Percentiles rank a stretch among this genome's conserved stretches.
These are phyloP conservation scores for Diplosoma virens DNA, from an alignment of 23 tunicate species.

Conservation along the genomic window DNA sequence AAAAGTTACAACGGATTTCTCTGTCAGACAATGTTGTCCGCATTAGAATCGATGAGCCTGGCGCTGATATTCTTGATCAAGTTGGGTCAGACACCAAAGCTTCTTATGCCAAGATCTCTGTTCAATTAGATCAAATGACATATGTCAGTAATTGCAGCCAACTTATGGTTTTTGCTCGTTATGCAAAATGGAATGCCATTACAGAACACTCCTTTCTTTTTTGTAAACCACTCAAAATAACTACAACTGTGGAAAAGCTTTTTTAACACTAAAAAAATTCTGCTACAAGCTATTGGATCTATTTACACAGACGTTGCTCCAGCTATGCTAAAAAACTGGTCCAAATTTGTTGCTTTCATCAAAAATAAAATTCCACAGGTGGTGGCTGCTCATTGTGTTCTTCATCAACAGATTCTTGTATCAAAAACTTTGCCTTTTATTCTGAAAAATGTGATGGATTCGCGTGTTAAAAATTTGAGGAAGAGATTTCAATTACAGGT, in stretches of 20 bases:
- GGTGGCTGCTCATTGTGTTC: background rate
- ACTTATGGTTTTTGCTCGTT: conserved; percentile 13
- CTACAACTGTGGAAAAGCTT: background rate
- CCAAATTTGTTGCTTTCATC: background rate
- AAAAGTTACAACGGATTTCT: conserved; percentile 13
- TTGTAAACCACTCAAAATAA: conserved; percentile 12
- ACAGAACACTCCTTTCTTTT: conserved; percentile 3
- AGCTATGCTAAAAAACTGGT: background rate
- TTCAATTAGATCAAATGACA: conserved; percentile 23
- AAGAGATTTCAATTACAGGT: background rate
- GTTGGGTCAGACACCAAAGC: conserved; percentile 14
- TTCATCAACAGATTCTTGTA: conserved; percentile 3
- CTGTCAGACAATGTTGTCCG: conserved; percentile 21
- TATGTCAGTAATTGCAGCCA: conserved; percentile 20
- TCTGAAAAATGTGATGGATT: conserved; percentile 7
- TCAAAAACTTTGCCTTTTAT: no score
- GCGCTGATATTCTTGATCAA: conserved; percentile 27
- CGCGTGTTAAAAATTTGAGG: conserved; percentile 2
- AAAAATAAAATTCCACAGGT: background rate
- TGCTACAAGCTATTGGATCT: conserved; percentile 6
- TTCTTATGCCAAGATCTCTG: conserved; percentile 1
- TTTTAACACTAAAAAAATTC: conserved; percentile 1
- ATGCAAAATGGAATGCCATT: background rate
- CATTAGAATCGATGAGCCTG: conserved; percentile 8
- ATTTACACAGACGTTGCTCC: background rate